Evolutionary conservation across 2,888 invertebrate species (phyloP).

Genomic region (Junonia oenone): DNA sequence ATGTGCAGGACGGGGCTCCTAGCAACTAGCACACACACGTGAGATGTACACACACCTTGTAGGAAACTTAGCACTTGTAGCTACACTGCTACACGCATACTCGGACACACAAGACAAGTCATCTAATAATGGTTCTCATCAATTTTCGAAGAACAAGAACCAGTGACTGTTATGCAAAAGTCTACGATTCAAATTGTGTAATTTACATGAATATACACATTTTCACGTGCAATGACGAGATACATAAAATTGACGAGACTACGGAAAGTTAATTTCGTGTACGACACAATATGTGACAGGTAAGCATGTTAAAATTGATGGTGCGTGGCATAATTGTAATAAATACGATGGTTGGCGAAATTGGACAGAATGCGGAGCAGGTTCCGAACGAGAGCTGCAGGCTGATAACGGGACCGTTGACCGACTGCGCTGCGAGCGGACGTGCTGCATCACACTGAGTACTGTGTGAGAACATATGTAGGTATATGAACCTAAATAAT

Average conservation of each 20-base stretch:
- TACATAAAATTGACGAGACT: too few species aligned
- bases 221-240: too few species aligned
- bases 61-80: background rate
- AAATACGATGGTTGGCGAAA: background rate
- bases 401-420: constrained; percentile 12
- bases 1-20: background rate
- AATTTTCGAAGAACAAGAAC: too few species aligned
- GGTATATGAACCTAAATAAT: too few species aligned
- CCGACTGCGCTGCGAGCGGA: background rate
- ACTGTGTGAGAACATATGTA: background rate
- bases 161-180: too few species aligned
- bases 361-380: constrained; percentile 7
- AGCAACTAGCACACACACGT: background rate
- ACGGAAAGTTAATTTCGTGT: background rate
- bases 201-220: background rate
- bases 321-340: constrained; percentile 2
- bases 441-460: background rate
- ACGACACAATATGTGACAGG: background rate
- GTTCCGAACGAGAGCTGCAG: constrained; percentile 12
- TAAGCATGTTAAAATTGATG: background rate
- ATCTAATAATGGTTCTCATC: background rate
- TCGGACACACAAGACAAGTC: background rate
- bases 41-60: background rate
- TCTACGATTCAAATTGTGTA: background rate
- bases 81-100: background rate